Conservation (phyloP, 2,888 invertebrate genomes). For the Steinernema hermaphroditum region DNA sequence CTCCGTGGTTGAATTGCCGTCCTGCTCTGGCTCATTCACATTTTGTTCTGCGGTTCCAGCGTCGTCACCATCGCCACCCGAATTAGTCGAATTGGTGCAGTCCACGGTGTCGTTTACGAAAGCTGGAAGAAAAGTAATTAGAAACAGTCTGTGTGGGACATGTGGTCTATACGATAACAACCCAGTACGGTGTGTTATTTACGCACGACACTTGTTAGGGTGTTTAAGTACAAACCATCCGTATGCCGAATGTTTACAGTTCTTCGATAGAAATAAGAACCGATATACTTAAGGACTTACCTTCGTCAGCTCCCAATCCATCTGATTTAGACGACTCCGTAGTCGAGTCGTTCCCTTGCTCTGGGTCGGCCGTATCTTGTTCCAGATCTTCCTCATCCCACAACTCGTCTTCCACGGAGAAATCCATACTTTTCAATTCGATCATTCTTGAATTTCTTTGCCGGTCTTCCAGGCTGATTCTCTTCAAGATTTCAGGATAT, state of each 20-base stretch:
- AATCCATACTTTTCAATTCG: neutral
- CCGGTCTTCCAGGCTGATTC: neutral
- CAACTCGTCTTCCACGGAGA: neutral
- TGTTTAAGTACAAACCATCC: too few relatives aligned
- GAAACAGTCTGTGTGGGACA: too few relatives aligned
- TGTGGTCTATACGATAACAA: too few relatives aligned
- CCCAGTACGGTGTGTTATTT: too few relatives aligned
- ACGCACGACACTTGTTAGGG: too few relatives aligned
- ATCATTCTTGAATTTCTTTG: neutral
- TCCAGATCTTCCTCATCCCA: neutral
- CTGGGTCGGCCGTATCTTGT: neutral
- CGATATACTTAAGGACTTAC: neutral
- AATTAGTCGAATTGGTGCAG: too few relatives aligned
- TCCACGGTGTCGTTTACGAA: too few relatives aligned
- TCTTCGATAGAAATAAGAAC: too few relatives aligned
- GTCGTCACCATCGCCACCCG: too few relatives aligned
- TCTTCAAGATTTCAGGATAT: neutral
- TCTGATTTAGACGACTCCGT: neutral
- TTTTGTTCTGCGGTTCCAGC: too few relatives aligned
- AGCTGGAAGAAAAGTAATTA: too few relatives aligned
- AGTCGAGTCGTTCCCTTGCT: neutral
- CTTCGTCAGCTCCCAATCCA: neutral
- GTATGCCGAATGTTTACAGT: too few relatives aligned
- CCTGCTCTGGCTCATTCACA: neutral
- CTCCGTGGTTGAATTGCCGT: neutral